Evolutionary conservation across 2,113 vertebrate genomes (phyloP).

Genomic region (Microtus oregoni): DNA sequence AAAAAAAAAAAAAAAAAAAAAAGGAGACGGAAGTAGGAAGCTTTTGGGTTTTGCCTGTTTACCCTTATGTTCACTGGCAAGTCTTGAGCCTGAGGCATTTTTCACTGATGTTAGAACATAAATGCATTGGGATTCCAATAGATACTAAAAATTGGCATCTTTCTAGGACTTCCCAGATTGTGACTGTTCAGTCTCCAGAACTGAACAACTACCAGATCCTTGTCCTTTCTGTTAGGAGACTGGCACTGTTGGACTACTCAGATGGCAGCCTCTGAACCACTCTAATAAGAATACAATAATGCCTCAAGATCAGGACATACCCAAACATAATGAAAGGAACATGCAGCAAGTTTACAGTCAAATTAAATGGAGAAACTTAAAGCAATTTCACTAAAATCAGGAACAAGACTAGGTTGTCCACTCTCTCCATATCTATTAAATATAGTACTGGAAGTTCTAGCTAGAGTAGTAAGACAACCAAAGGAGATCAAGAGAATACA

Average conservation of each 20-base stretch:
- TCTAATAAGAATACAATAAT: background rate
- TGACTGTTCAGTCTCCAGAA: rapidly evolving
- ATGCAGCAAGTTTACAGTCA: background rate
- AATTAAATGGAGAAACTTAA: background rate
- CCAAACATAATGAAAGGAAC: background rate
- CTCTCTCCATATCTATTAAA: background rate
- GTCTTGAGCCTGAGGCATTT: background rate
- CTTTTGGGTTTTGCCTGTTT: background rate
- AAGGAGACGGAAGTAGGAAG: background rate
- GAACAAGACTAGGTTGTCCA: background rate
- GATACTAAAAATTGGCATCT: background rate
- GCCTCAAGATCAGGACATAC: background rate
- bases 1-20: too few species aligned
- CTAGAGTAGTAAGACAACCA: background rate
- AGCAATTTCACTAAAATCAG: background rate
- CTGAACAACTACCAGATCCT: background rate
- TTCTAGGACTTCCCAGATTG: background rate
- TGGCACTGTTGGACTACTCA: background rate
- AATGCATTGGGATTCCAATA: background rate
- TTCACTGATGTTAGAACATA: background rate
- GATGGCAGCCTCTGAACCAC: background rate
- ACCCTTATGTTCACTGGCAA: background rate
- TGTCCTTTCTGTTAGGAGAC: background rate
- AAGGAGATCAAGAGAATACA: background rate
- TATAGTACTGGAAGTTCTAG: background rate